Base-by-base conservation (phyloP, 2,888 invertebrate species). In the Epiblema foenella region DNA sequence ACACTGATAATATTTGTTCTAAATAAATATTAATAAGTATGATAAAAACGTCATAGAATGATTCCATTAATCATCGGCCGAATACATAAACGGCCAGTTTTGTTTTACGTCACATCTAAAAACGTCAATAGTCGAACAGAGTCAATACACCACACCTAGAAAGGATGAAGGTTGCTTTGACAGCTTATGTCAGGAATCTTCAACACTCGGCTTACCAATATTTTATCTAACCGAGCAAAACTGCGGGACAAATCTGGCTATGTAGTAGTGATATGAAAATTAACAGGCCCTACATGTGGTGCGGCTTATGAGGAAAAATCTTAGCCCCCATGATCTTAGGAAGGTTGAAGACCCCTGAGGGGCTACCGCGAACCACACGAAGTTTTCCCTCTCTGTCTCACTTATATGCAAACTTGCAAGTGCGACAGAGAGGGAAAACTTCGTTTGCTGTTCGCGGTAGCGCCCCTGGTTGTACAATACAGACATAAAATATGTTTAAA, bases 1-100 rank as follows among this genome's bases (percentile, higher is more conserved):
- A 42, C 52, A 58, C n/a, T 51, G 29, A 20, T 60, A 46, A 29
- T 46, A 56, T 46, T 60, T 46, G 10, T 39, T 39, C 18, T 39
- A 39, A 58, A 33, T 33, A 33, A 57, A 37, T 33, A 56, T 29
- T n/a, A 2, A 17, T 56, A 4, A 12, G n/a, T 17, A 29, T n/a
- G n/a, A n/a, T 24, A 17, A 17, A 33, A 17, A 20, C 8, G 7
- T n/a, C n/a, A n/a, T n/a, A 46, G 15, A 46, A 46, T 15, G 15
- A 42, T 42, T 42, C 15, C 42, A 42, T 42, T 7, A 42, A 15
- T 42, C 12, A 42, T n/a, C 42, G 42, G 4, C 15, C 42, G 5
- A 42, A 42, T 42, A 42, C 12, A 4, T 42, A 42, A 42, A 42
- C 37, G 12, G 15, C 15, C 42, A 12, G 15, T 15, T 42, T 15